A percentile compares a stretch with the other conserved stretches of the same genome.
These are phyloP conservation scores for Anastrepha obliqua DNA, from an alignment of 1,140 invertebrate species.

Conservation along the genomic window DNA sequence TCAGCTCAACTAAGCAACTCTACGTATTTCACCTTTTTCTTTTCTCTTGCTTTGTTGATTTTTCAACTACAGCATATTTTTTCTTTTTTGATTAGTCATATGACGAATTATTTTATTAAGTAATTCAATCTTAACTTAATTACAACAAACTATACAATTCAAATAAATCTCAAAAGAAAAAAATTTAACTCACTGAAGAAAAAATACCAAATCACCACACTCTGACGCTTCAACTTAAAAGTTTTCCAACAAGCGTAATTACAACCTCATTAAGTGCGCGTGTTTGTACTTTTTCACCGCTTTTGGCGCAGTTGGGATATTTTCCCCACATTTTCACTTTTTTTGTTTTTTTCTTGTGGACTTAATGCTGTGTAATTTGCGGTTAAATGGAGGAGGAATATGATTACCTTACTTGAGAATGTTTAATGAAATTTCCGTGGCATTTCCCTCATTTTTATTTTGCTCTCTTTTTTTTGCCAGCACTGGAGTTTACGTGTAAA, in stretches of 20 bases:
- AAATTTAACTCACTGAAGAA: background rate
- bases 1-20: too few relatives aligned
- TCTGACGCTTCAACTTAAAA: background rate
- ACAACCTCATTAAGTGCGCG: slow-evolving; percentile 11
- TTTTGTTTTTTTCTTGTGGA: background rate
- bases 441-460: slow-evolving; percentile 19
- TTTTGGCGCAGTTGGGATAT: background rate
- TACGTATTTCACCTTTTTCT: too few relatives aligned
- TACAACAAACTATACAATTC: too few relatives aligned
- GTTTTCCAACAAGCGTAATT: slow-evolving; percentile 5
- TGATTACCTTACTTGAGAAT: slow-evolving; percentile 26
- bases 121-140: too few relatives aligned
- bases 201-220: background rate
- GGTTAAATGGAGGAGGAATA: slow-evolving; percentile 26
- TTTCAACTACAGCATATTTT: too few relatives aligned
- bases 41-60: too few relatives aligned
- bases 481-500: background rate
- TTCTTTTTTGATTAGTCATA: too few relatives aligned
- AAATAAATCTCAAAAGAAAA: too few relatives aligned
- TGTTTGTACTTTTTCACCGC: background rate
- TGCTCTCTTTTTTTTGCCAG: background rate
- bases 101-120: too few relatives aligned
- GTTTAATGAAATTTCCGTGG: slow-evolving; percentile 47
- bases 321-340: background rate
- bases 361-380: slow-evolving; percentile 22